Evolutionary conservation across 35 echinoderm and acorn worm genomes (phyloP), one percentile per base, ranked within the genome.

Genomic region (Apostichopus californicus): DNA sequence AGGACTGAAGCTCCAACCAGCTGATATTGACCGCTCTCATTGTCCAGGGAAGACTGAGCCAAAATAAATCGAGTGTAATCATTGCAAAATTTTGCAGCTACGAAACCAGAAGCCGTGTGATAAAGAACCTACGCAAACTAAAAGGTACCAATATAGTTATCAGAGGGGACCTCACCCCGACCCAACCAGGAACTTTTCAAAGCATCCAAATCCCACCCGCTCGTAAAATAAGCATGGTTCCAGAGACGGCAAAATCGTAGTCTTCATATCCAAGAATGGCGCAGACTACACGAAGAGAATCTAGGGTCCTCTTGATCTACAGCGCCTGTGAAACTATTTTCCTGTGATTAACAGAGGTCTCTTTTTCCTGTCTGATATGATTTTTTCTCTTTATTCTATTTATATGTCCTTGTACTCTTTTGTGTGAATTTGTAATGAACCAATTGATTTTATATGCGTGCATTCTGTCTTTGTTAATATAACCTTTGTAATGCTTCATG

Each of bases 21-120:
- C 78, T 80, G 78, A 80, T 26, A 80, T 80, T 26, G 78, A 80
- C 28, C 78, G 78, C 78, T 80, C 78, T 80, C 78, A 80, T 80
- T 13, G 78, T 28, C 12, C 46, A 7, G 25, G 78, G 78, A 80
- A 80, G 78, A n/a, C 78, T 28, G 10, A 80, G 78, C 24, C 78
- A 26, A 26, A 80, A 6, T 26, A 80, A 80, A 46, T 46, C 1
- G 34, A 46, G 34, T 2, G 34, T 2, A 46, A 46, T 46, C 34
- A 46, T 46, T 46, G 34, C 24, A n/a, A 80, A 80, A 28, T 80
- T 80, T 80, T 81, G 79, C 15, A 81, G 25, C 79, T 81, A 81
- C 17, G 18, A 79, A 0, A 79, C 77, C 18, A 79, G 18, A 11
- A 23, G 77, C 23, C 77, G 77, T 22, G 77, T 79, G 5, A 79